Percentiles rank a stretch among this genome's conserved stretches.
These are phyloP conservation scores for Caenorhabditis plicata DNA, from an alignment of 2,888 invertebrate genomes.

Conservation along the genomic window DNA sequence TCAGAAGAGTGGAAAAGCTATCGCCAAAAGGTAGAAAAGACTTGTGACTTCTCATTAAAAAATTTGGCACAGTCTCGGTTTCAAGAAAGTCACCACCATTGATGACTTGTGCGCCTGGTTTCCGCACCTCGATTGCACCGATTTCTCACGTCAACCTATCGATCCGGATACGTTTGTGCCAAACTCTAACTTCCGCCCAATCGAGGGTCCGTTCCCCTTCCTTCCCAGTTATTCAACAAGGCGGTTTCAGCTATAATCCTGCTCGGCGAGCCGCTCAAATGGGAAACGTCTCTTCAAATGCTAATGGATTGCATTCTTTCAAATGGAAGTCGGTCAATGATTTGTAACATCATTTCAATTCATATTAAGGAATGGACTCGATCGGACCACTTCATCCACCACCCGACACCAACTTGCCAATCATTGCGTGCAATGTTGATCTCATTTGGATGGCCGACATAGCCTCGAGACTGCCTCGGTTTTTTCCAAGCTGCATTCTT, in stretches of 20 bases:
- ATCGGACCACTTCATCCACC: slow-evolving; percentile 16
- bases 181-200: slow-evolving; percentile 38
- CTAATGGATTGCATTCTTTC: slow-evolving; percentile 73
- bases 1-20: slow-evolving; percentile 71
- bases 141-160: slow-evolving; percentile 66
- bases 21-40: slow-evolving; percentile 66
- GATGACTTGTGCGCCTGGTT: slow-evolving; percentile 71
- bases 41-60: slow-evolving; percentile 1
- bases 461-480: slow-evolving; percentile 73
- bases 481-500: too few species aligned
- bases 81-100: slow-evolving; percentile 71
- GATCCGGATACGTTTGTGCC: slow-evolving; percentile 28
- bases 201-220: too few species aligned
- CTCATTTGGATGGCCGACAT: slow-evolving; percentile 75
- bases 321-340: slow-evolving; percentile 67
- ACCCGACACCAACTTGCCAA: slow-evolving; percentile 71
- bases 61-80: slow-evolving; percentile 69
- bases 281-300: slow-evolving; percentile 74
- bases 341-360: too few species aligned
- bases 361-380: slow-evolving; percentile 50
- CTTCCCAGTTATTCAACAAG: too few species aligned
- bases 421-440: slow-evolving; percentile 76
- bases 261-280: slow-evolving; percentile 74
- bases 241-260: slow-evolving; percentile 70
- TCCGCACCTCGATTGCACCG: slow-evolving; percentile 73